Base-by-base conservation (phyloP, 2,888 invertebrate species). In the Chydorus sphaericus region DNA sequence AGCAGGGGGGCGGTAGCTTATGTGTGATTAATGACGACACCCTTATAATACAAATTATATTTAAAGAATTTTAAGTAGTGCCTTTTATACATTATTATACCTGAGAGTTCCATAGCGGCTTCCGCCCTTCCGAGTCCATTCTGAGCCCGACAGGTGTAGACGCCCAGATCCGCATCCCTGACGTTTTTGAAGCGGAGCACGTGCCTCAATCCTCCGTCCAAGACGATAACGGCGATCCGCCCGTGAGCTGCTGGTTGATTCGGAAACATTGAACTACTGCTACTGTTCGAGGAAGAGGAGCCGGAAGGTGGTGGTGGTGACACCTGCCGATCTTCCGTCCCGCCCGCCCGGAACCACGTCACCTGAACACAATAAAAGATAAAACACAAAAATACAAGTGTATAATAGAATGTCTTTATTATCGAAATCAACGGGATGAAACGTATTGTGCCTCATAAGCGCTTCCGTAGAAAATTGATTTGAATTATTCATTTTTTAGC, bases 161-260 rank as follows among this genome's bases (percentile, higher is more conserved):
- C 30, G 16, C 54, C 54, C 54, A 54, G 16, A 54, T 54, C 54
- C 10, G 44, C 31, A 33, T 54, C 54, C n/a, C 31, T 30, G 7
- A 54, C 48, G 31, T 33, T 54, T 29, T 54, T 54, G 44, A 54
- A 39, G 18, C 39, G 20, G 8, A 54, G 54, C 29, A 44, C 30
- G 37, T 54, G 54, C 50, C 30, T 50, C 30, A 30, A n/a, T 2
- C 50, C 50, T 14, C 30, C 29, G 11, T 20, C 18, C 31, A 50
- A 28, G 14, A 50, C 30, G 2, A 44, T 4, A 1, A 28, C 28
- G 7, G 26, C 44, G 18, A 44, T 20, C 26, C 44, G 44, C n/a
- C n/a, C n/a, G n/a, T n/a, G n/a, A n/a, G n/a, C n/a, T n/a, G n/a
- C n/a, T n/a, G n/a, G n/a, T n/a, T n/a, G n/a, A n/a, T n/a, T n/a